A percentile compares a stretch with the other conserved stretches of the same genome.
Evolutionary conservation across 2,888 invertebrate genomes (phyloP).

Genomic region (Desoria tigrina): DNA sequence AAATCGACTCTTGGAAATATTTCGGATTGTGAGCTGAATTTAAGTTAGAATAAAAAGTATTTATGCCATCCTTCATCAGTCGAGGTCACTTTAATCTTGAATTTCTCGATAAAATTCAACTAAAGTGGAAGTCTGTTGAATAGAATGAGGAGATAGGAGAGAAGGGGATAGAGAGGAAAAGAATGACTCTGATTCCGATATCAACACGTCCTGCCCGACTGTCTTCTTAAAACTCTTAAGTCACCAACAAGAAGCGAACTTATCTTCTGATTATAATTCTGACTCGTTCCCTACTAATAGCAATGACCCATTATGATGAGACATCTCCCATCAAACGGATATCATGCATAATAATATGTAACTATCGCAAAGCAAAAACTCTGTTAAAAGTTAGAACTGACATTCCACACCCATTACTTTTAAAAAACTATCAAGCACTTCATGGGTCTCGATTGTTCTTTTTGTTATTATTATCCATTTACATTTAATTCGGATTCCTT

Average conservation of each 20-base stretch:
- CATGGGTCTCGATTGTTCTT: too few species aligned
- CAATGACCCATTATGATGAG: slow-evolving; percentile 12
- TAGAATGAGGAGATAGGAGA: background rate
- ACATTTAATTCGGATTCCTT: too few species aligned
- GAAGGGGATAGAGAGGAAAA: slow-evolving; percentile 1
- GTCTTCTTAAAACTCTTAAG: slow-evolving; percentile 10
- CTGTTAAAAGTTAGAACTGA: too few species aligned
- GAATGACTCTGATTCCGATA: background rate
- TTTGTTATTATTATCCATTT: too few species aligned
- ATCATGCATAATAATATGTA: too few species aligned
- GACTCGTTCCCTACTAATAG: slow-evolving; percentile 1
- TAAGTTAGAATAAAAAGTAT: too few species aligned
- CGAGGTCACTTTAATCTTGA: slow-evolving; percentile 5
- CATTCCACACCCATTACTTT: too few species aligned
- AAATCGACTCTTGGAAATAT: too few species aligned
- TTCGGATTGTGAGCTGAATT: too few species aligned
- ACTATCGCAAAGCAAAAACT: too few species aligned
- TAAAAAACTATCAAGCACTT: too few species aligned
- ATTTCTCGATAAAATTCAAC: background rate
- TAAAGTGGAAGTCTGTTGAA: slow-evolving; percentile 9
- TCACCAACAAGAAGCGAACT: background rate
- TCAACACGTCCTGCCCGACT: slow-evolving; percentile 5
- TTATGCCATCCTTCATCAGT: background rate
- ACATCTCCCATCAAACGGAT: slow-evolving; percentile 6
- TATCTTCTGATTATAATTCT: slow-evolving; percentile 8